Evolutionary conservation across 1,140 invertebrate genomes (phyloP).

Genomic region (Andricus grossulariae): DNA sequence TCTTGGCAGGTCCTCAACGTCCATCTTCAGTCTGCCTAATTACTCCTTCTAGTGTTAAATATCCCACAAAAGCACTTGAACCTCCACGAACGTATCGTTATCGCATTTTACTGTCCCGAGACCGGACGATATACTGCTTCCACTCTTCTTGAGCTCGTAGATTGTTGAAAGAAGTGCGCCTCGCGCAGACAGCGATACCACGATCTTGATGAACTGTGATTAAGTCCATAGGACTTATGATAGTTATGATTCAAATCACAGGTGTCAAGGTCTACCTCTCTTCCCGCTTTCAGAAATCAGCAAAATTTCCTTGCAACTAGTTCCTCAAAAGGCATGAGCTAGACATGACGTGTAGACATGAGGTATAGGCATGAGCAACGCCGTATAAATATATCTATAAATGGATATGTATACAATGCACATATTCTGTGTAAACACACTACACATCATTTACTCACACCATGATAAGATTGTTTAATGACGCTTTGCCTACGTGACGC

Average conservation of each 20-base stretch:
- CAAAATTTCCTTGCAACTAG: not conserved
- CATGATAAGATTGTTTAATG: not conserved
- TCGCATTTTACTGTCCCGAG: constrained; percentile 21
- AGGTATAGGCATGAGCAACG: not conserved
- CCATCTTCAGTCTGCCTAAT: constrained; percentile 25
- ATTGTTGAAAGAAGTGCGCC: not conserved
- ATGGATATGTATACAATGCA: too few species aligned
- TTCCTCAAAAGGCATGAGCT: not conserved
- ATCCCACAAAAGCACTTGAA: not conserved
- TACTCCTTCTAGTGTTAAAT: not conserved
- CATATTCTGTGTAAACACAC: not conserved
- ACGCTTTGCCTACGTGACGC: not conserved
- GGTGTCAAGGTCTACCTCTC: not conserved
- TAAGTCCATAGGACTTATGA: not conserved
- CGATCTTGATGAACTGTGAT: constrained; percentile 11
- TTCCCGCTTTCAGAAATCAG: not conserved
- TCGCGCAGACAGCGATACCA: constrained; percentile 4
- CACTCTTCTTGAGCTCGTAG: not conserved
- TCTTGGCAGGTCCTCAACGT: constrained; percentile 46
- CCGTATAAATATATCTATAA: too few species aligned
- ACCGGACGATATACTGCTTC: constrained; percentile 9
- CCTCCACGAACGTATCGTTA: constrained; percentile 7
- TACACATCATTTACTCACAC: not conserved
- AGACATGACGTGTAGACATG: not conserved
- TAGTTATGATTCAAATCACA: not conserved